These are phyloP conservation scores for Leptestheria dahalacensis DNA, from an alignment of 1,140 invertebrate genomes.

Conservation along the genomic window DNA sequence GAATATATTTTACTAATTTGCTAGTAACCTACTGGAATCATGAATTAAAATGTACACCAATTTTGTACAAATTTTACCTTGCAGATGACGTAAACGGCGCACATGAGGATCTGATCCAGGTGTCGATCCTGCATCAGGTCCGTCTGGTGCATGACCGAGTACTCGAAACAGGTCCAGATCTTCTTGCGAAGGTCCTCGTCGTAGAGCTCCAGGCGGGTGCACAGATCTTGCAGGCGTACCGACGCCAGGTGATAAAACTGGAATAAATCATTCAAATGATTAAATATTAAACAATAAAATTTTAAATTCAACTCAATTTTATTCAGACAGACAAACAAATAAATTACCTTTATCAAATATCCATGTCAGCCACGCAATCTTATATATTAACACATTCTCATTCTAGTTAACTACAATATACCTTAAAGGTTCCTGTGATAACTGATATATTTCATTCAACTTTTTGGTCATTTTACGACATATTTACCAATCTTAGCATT, in stretches of 20 bases:
- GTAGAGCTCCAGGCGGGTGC: slow-evolving; percentile 54
- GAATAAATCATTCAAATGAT: slow-evolving; percentile 19
- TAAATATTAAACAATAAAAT: neutral
- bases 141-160: slow-evolving; percentile 68
- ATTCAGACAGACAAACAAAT: too few species aligned
- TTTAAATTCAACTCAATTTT: neutral
- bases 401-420: too few species aligned
- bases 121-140: slow-evolving; percentile 75
- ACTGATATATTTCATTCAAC: too few species aligned
- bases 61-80: too few species aligned
- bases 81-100: slow-evolving; percentile 88
- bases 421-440: too few species aligned
- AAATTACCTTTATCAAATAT: neutral
- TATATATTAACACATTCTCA: too few species aligned
- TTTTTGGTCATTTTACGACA: too few species aligned
- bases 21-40: too few species aligned
- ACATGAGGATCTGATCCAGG: slow-evolving; percentile 97
- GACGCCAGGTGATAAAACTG: slow-evolving; percentile 84
- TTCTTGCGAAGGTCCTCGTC: slow-evolving; percentile 63
- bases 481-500: too few species aligned
- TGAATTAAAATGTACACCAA: too few species aligned
- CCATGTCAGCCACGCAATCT: too few species aligned
- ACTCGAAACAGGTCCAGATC: slow-evolving; percentile 94
- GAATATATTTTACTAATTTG: neutral
- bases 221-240: slow-evolving; percentile 77